Base-by-base conservation (phyloP, 2,888 invertebrate genomes). In the Ochropleura plecta region DNA sequence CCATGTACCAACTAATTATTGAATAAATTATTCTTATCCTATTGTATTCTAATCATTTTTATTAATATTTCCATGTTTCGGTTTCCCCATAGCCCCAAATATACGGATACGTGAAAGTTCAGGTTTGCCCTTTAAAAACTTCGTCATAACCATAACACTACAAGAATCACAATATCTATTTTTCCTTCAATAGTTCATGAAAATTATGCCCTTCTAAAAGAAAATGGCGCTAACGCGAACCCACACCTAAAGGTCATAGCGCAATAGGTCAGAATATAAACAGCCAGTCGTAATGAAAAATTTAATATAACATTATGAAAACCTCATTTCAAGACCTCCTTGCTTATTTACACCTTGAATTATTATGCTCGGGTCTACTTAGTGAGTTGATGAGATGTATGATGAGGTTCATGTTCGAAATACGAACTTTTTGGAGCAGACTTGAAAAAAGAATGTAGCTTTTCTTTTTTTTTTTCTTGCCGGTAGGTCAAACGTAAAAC, bases 231-330 rank as follows among this genome's bases (percentile, higher is more conserved):
- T n/a, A 14, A 66, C 67, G 12, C 18, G 42, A 83, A 18, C n/a
- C 48, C n/a, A 51, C 14, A 16, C 42, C 40, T n/a, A 76, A 82
- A 86, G 72, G 67, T 68, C 73, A 72, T 18, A 63, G 30, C 20
- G 55, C 51, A 85, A 77, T 40, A 87, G 87, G 82, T 86, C 69
- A 70, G 55, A 66, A 55, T 51, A 51, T 59, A 57, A 73, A 77
- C 64, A 79, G 55, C 78, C 71, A 70, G 70, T 49, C 14, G 62
- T 82, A 76, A 81, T 85, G 76, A 87, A 83, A 87, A 79, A 79
- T 71, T 81, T 85, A 79, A 86, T 85, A 86, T 70, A 84, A 67
- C 71, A 70, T 86, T 66, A 71, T 84, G 79, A 77, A 81, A 71
- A 81, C 62, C 84, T 81, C 80, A 49, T 81, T 80, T 65, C 51